Evolutionary conservation across 2,888 invertebrate genomes (phyloP), one percentile per base, ranked within the genome.

Genomic region (Mystacides longicornis): DNA sequence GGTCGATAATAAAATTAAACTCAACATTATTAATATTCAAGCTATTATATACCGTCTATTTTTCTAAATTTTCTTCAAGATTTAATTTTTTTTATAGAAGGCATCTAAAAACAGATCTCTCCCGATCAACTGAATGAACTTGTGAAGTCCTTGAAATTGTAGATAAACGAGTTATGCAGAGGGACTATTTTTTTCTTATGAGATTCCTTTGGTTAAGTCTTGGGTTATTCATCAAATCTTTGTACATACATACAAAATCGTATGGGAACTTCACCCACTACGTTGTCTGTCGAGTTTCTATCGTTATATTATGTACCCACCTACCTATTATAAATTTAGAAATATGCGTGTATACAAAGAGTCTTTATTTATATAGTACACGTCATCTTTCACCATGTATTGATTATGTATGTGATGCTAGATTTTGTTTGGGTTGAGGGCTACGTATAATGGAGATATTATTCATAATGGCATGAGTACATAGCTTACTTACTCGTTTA

Each of bases 1-100:
- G 52, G 23, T 52, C 52, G 52, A 52, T 52, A 52, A 47, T 52
- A 45, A 52, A 52, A 46, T 48, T 48, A 48, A 23, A n/a, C 23
- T 48, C 19, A 45, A 21, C 20, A 19, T 45, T 19, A 3, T 19
- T 19, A 19, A 20, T 45, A 45, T 45, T 45, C 14, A 20, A 45
- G 37, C 14, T 37, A 16, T n/a, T n/a, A n/a, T n/a, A n/a, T n/a
- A n/a, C n/a, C n/a, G n/a, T n/a, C n/a, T n/a, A n/a, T n/a, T n/a
- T n/a, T n/a, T n/a, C n/a, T n/a, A n/a, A n/a, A n/a, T n/a, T n/a
- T n/a, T n/a, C n/a, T n/a, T n/a, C n/a, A n/a, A n/a, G n/a, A n/a
- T n/a, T n/a, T n/a, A n/a, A n/a, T n/a, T n/a, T n/a, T n/a, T n/a
- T n/a, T n/a, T n/a, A n/a, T n/a, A n/a, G n/a, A n/a, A n/a, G n/a